A percentile compares a stretch with the other conserved stretches of the same genome.
Evolutionary conservation across 2,113 vertebrate species (phyloP).

Genomic region (Columba livia): DNA sequence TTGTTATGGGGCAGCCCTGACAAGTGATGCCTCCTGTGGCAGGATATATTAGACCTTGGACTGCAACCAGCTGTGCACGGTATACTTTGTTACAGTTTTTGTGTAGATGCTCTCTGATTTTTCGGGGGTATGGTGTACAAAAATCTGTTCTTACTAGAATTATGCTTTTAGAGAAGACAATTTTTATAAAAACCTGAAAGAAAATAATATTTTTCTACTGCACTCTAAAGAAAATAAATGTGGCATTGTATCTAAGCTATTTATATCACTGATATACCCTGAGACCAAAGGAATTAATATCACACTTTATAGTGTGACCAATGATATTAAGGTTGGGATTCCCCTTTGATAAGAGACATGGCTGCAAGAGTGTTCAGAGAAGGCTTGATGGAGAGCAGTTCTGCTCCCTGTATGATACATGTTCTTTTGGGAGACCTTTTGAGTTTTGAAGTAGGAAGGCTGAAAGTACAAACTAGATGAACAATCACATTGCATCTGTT

Average conservation of each 20-base stretch:
- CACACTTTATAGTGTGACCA: background rate
- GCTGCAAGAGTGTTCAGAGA: background rate
- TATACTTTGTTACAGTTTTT: background rate
- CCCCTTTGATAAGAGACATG: background rate
- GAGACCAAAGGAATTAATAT: background rate
- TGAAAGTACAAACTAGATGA: background rate
- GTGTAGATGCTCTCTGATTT: background rate
- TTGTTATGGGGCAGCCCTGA: background rate
- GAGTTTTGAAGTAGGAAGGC: background rate
- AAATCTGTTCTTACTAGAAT: background rate
- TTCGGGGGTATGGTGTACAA: background rate
- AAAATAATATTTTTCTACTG: background rate
- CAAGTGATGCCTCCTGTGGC: background rate
- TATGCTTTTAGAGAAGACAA: background rate
- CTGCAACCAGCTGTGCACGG: background rate
- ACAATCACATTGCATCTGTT: background rate
- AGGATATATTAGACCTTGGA: background rate
- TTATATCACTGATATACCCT: background rate
- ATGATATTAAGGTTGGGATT: slow-evolving; percentile 10
- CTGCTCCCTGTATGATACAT: background rate
- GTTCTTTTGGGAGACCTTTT: background rate
- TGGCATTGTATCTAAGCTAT: background rate
- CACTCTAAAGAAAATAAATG: background rate
- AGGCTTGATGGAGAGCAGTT: background rate
- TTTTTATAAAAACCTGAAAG: background rate